A percentile compares a stretch with the other conserved stretches of the same genome.
Evolutionary conservation across 2,797 vertebrate species (phyloP).

Genomic region (Brotula barbata): DNA sequence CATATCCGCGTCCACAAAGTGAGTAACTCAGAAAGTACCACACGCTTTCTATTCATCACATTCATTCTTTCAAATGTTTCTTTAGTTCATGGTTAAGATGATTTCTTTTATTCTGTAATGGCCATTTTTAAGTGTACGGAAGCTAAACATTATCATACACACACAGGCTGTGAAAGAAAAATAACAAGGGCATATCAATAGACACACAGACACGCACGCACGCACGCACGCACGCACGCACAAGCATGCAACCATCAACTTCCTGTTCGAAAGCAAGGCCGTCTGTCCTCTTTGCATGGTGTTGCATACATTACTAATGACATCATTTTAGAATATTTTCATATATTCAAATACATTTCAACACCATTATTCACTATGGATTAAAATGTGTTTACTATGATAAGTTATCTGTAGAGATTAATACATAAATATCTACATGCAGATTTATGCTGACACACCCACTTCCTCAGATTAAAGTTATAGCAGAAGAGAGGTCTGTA

Average conservation of each 20-base stretch:
- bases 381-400: too few species aligned
- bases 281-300: not conserved
- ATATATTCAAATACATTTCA: too few species aligned
- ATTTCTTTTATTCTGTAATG: too few species aligned
- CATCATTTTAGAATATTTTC: too few species aligned
- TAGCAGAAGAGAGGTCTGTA: constrained; percentile 57
- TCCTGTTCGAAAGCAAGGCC: constrained; percentile 23
- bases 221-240: not conserved
- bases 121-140: too few species aligned
- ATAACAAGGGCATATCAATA: not conserved
- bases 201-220: not conserved
- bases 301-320: constrained; percentile 6
- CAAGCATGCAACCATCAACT: constrained; percentile 20
- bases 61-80: not conserved
- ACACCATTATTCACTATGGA: too few species aligned
- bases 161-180: too few species aligned
- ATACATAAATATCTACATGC: not conserved
- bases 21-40: constrained; percentile 34
- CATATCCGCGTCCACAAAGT: constrained; percentile 3
- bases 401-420: too few species aligned
- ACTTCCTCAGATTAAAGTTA: constrained; percentile 59
- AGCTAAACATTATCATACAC: too few species aligned
- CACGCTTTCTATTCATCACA: constrained; percentile 16
- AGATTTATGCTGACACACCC: not conserved
- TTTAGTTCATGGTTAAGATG: too few species aligned